A percentile compares a stretch with the other conserved stretches of the same genome.
phyloP scores from a whole-genome alignment of 2,888 invertebrate species.

The Melieria omissa region DNA sequence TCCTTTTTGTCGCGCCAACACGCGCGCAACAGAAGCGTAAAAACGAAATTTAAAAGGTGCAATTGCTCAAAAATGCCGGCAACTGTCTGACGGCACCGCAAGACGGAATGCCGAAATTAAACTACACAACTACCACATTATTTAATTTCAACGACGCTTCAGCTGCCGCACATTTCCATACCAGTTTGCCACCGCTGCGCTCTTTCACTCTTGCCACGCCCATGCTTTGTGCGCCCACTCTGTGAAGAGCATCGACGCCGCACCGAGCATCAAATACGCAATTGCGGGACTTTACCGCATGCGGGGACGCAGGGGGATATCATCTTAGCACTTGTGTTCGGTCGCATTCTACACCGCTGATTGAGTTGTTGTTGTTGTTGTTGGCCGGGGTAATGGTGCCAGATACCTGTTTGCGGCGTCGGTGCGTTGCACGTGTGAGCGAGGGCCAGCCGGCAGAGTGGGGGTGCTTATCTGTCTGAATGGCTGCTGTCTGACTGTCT shows the following conservation, averaged over 20 bases:
- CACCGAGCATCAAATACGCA: no score
- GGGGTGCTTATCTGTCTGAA: neutral
- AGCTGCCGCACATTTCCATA: no score
- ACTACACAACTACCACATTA: constrained; percentile 20
- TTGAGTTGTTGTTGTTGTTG: neutral
- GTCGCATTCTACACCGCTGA: neutral
- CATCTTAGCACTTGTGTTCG: constrained; percentile 3
- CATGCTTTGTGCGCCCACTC: neutral
- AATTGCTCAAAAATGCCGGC: no score
- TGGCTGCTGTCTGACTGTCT: neutral
- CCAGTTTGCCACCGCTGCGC: neutral
- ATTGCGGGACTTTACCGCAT: neutral
- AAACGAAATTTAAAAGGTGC: no score
- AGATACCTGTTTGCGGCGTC: no score
- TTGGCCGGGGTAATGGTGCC: neutral
- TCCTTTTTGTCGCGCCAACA: no score
- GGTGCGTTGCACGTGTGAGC: no score
- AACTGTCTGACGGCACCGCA: no score
- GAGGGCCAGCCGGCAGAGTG: neutral
- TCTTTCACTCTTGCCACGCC: neutral
- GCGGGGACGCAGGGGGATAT: neutral
- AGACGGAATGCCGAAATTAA: constrained; percentile 8
- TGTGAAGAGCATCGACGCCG: no score
- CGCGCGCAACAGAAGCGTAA: no score
- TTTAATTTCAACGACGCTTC: constrained; percentile 5